Percentiles rank a stretch among this genome's conserved stretches.
phyloP scores from a whole-genome alignment of 2,113 vertebrate species.

The Sinocyclocheilus anshuiensis region DNA sequence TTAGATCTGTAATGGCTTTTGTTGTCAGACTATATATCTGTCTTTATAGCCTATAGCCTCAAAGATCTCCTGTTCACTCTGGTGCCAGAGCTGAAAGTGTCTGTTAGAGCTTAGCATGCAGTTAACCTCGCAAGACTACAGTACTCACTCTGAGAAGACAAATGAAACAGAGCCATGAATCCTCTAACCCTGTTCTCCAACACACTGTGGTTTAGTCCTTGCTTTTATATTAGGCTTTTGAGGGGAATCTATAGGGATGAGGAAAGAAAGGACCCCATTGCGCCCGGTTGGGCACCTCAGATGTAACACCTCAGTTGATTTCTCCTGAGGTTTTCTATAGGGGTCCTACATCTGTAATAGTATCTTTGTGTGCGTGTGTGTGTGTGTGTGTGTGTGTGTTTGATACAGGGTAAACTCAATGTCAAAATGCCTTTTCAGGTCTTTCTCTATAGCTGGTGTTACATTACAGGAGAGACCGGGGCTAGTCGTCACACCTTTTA shows the following conservation, averaged over 20 bases:
- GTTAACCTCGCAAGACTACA: not conserved
- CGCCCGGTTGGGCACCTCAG: not conserved
- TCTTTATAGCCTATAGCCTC: not conserved
- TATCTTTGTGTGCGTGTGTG: not conserved
- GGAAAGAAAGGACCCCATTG: not conserved
- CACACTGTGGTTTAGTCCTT: not conserved
- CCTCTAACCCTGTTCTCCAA: not conserved
- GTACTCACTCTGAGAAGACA: not conserved
- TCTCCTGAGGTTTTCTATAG: not conserved
- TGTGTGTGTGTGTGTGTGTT: not conserved
- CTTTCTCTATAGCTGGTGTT: not conserved
- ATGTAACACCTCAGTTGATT: not conserved
- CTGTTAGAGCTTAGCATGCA: not conserved
- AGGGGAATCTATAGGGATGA: not conserved
- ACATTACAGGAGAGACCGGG: not conserved
- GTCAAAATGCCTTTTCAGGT: not conserved
- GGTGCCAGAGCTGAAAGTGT: not conserved
- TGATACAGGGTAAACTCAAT: not conserved
- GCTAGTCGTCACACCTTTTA: not conserved
- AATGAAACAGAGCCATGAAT: not conserved
- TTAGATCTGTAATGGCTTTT: not conserved
- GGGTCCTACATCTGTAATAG: not conserved
- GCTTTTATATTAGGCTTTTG: not conserved
- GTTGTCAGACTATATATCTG: not conserved
- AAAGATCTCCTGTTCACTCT: not conserved